Percentiles rank a stretch among this genome's conserved stretches.
Conservation (phyloP, 2,797 vertebrate genomes). For the Anniella stebbinsi region DNA sequence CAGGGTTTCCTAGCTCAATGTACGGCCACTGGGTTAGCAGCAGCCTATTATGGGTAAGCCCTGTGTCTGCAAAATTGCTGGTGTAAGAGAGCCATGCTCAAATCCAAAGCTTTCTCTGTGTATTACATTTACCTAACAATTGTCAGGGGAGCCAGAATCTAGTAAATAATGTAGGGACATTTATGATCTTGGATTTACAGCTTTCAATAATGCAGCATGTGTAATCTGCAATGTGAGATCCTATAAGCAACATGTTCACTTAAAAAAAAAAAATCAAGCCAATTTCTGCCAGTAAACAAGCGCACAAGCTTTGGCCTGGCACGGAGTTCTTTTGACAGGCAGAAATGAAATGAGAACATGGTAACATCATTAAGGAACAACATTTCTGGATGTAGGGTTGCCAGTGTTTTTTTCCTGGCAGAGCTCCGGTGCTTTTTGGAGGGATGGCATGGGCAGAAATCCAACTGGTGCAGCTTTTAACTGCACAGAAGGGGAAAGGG, state of each 20-base stretch:
- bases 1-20: not conserved
- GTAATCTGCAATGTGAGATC: not conserved
- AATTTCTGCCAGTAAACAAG: not conserved
- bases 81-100: not conserved
- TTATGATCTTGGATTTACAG: conserved; percentile 21
- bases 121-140: not conserved
- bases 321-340: not conserved
- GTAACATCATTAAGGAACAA: not conserved
- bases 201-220: conserved; percentile 1
- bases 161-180: conserved; percentile 15
- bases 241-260: not conserved
- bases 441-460: not conserved
- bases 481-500: too few relatives aligned
- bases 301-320: not conserved
- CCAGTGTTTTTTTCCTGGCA: not conserved
- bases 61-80: not conserved
- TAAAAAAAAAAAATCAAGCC: not conserved
- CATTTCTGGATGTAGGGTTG: too few relatives aligned
- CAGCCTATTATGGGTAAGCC: not conserved
- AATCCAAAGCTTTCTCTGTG: not conserved
- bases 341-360: not conserved
- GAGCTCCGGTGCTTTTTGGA: not conserved
- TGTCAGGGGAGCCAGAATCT: not conserved
- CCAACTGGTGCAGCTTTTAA: not conserved
- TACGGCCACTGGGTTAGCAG: too few relatives aligned